Percentiles rank a stretch among this genome's conserved stretches.
Conservation (phyloP, 2,888 invertebrate genomes). For the Tenthredo notha region DNA sequence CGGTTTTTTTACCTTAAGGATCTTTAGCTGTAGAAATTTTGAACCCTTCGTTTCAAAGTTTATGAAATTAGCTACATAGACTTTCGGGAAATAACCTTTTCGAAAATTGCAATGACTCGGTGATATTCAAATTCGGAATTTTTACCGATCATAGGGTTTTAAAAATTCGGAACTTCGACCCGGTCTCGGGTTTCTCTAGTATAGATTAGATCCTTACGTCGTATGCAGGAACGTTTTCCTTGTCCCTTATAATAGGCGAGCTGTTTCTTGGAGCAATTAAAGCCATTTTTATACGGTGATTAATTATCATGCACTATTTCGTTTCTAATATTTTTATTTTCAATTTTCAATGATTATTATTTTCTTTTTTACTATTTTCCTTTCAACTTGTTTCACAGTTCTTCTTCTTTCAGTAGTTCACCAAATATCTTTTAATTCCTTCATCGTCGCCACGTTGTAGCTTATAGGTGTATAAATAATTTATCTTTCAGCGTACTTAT, state of each 20-base stretch:
- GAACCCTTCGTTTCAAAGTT: too few species aligned
- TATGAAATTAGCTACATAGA: too few species aligned
- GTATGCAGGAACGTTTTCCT: conserved; percentile 84
- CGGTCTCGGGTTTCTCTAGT: background rate
- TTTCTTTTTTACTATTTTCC: background rate
- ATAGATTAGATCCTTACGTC: conserved; percentile 80
- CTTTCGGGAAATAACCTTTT: too few species aligned
- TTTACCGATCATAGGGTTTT: too few species aligned
- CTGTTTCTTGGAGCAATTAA: conserved; percentile 83
- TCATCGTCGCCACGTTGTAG: background rate
- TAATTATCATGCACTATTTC: conserved; percentile 4
- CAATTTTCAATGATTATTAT: too few species aligned
- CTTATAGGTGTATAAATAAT: background rate
- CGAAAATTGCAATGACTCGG: too few species aligned
- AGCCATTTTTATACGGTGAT: conserved; percentile 65
- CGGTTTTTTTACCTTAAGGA: too few species aligned
- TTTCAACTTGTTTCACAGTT: background rate
- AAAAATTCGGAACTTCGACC: too few species aligned
- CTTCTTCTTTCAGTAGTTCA: background rate
- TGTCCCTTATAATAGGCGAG: conserved; percentile 84
- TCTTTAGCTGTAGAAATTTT: too few species aligned
- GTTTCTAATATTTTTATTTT: background rate
- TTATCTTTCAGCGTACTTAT: background rate
- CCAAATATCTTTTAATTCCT: conserved; percentile 40
- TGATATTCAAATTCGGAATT: too few species aligned